Percentiles rank a stretch among this genome's conserved stretches.
These are phyloP conservation scores for Cyanoderma ruficeps DNA, from an alignment of 2,113 vertebrate genomes.

Conservation along the genomic window DNA sequence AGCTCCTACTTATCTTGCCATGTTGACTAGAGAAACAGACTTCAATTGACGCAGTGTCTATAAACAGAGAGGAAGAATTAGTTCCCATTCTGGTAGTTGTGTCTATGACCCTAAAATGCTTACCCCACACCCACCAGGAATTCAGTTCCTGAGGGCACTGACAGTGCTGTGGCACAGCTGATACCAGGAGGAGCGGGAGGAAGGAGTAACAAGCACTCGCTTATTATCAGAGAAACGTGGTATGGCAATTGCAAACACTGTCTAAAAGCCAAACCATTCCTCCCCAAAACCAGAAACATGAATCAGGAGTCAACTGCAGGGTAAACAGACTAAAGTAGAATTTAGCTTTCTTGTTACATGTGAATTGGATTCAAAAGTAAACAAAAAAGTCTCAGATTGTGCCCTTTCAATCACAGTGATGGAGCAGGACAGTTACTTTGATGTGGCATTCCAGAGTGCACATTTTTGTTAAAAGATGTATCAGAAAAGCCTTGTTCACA, in stretches of 20 bases:
- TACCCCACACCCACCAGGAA: not conserved
- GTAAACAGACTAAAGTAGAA: not conserved
- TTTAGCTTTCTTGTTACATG: not conserved
- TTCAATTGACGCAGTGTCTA: not conserved
- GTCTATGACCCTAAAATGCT: conserved; percentile 17
- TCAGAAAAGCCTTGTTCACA: not conserved
- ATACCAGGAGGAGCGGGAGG: not conserved
- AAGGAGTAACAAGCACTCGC: not conserved
- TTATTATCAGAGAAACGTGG: not conserved
- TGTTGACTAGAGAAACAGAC: conserved; percentile 22
- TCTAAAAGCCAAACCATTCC: not conserved
- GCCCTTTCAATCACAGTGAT: not conserved
- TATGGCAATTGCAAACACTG: not conserved
- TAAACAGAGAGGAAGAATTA: conserved; percentile 17
- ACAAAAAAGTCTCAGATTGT: not conserved
- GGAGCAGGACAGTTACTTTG: conserved; percentile 2
- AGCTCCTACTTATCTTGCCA: conserved; percentile 23
- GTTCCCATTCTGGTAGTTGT: not conserved
- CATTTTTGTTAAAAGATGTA: conserved; percentile 12
- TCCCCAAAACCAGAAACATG: not conserved
- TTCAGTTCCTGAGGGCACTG: not conserved
- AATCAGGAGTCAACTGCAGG: not conserved
- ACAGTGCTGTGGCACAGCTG: not conserved
- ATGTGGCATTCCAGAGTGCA: not conserved
- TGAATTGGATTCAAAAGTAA: not conserved